Evolutionary conservation across 2,113 vertebrate genomes (phyloP).

Genomic region (Elephas maximus): DNA sequence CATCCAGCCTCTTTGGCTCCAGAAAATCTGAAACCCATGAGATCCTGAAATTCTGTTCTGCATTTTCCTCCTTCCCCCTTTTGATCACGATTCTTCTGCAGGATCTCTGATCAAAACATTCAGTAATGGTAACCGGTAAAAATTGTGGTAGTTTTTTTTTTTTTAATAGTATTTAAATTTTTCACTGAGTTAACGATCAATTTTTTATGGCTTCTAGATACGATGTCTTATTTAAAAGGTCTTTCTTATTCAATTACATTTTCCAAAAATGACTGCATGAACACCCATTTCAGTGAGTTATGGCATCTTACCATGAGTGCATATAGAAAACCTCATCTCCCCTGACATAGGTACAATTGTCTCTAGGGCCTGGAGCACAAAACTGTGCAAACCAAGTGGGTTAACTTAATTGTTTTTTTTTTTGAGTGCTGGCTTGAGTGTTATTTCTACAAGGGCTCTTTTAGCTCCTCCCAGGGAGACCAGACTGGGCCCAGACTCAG

Average conservation of each 20-base stretch:
- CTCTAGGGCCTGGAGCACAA: not conserved
- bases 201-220: not conserved
- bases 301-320: not conserved
- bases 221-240: not conserved
- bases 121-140: not conserved
- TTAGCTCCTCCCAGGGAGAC: not conserved
- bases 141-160: not conserved
- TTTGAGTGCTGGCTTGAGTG: not conserved
- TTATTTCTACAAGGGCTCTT: not conserved
- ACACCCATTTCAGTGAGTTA: not conserved
- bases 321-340: not conserved
- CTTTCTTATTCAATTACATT: not conserved
- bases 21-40: not conserved
- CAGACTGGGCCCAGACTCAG: not conserved
- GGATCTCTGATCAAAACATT: not conserved
- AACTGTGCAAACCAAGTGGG: not conserved
- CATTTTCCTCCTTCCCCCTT: not conserved
- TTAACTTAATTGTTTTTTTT: not conserved
- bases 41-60: not conserved
- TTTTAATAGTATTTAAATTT: not conserved
- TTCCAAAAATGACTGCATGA: not conserved
- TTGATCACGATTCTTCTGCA: not conserved
- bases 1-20: not conserved
- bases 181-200: not conserved
- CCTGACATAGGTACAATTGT: not conserved